phyloP scores from a whole-genome alignment of 2,888 invertebrate genomes.

The Scaptomyza parva region DNA sequence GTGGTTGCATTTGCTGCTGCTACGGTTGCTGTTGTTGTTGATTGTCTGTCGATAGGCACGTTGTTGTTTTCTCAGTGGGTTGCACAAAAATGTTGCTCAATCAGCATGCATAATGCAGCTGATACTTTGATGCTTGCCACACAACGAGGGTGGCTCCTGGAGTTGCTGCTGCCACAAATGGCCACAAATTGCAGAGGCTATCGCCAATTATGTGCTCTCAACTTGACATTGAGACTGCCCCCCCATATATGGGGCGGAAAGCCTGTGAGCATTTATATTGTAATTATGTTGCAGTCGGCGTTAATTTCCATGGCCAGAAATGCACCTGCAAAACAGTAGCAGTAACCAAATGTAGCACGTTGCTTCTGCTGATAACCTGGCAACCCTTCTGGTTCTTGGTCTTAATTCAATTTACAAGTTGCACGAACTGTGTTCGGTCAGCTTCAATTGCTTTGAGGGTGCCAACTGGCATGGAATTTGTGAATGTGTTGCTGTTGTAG shows the following conservation, averaged over 20 bases:
- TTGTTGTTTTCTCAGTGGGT: conserved; percentile 81
- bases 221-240: conserved; percentile 71
- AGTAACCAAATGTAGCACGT: conserved; percentile 48
- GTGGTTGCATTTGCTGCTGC: conserved; percentile 70
- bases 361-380: conserved; percentile 25
- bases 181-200: conserved; percentile 54
- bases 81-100: conserved; percentile 81
- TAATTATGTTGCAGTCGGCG: conserved; percentile 74
- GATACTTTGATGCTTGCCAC: conserved; percentile 52
- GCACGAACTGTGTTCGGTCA: conserved; percentile 52
- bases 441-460: conserved; percentile 67
- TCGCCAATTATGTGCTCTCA: conserved; percentile 66
- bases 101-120: conserved; percentile 78
- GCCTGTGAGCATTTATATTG: conserved; percentile 73
- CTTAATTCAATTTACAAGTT: conserved; percentile 82
- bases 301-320: conserved; percentile 67
- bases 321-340: conserved; percentile 66
- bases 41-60: conserved; percentile 74
- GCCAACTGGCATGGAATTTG: conserved; percentile 77
- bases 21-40: conserved; percentile 59
- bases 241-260: conserved; percentile 54
- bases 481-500: conserved; percentile 56
- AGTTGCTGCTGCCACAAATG: conserved; percentile 54
- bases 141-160: conserved; percentile 75
- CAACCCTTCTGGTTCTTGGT: conserved; percentile 48